phyloP scores from a whole-genome alignment of 2,888 invertebrate genomes.

The Allolobophora icterica region DNA sequence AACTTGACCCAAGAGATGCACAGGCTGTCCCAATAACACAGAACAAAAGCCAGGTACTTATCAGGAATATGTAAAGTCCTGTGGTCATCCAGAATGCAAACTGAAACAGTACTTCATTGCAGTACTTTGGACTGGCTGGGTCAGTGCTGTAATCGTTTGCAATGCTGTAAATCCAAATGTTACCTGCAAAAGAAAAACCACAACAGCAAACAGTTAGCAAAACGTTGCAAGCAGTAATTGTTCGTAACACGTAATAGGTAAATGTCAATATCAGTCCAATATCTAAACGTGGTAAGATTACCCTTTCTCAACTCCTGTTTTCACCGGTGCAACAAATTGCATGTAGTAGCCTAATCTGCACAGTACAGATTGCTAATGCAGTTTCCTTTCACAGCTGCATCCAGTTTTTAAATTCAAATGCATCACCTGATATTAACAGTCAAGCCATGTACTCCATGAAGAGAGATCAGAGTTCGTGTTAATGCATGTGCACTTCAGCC shows the following conservation, averaged over 20 bases:
- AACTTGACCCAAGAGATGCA: not conserved
- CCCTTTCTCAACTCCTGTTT: not conserved
- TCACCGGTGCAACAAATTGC: no score
- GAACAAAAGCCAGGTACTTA: slow-evolving; percentile 36
- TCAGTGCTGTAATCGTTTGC: slow-evolving; percentile 70
- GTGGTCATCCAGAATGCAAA: slow-evolving; percentile 78
- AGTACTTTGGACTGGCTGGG: slow-evolving; percentile 69
- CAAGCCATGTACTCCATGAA: no score
- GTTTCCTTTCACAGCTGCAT: no score
- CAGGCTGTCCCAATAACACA: slow-evolving; percentile 33
- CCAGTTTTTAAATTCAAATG: no score
- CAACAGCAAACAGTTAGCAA: not conserved
- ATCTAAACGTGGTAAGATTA: not conserved
- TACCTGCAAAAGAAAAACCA: slow-evolving; percentile 67
- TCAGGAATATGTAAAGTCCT: slow-evolving; percentile 70
- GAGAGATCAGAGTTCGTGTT: no score
- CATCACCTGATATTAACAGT: no score
- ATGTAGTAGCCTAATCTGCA: no score
- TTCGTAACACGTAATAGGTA: not conserved
- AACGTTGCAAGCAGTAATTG: not conserved
- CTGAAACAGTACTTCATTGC: slow-evolving; percentile 73
- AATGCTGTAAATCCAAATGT: slow-evolving; percentile 76
- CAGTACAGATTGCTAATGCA: no score
- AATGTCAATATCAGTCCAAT: not conserved
- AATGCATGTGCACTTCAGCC: no score